Evolutionary conservation across 2,797 vertebrate genomes (phyloP).

Genomic region (Acanthurus leucopareius): DNA sequence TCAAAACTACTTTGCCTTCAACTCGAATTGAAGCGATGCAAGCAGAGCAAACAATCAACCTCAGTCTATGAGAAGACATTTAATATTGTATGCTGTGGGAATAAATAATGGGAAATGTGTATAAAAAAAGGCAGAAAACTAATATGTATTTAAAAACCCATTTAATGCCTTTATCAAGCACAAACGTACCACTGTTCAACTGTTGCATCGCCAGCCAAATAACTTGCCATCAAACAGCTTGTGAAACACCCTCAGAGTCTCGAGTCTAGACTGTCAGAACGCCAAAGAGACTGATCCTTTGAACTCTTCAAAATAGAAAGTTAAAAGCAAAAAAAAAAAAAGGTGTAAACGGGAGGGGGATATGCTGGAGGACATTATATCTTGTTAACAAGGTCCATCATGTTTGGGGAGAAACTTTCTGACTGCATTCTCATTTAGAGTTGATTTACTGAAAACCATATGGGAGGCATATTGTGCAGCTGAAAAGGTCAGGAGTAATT

Average conservation of each 20-base stretch:
- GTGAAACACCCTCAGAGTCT: slow-evolving; percentile 49
- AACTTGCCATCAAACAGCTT: slow-evolving; percentile 50
- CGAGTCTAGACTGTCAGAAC: slow-evolving; percentile 27
- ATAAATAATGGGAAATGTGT: not conserved
- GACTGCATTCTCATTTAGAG: slow-evolving; percentile 52
- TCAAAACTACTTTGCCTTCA: slow-evolving; percentile 42
- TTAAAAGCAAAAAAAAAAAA: slow-evolving; percentile 48
- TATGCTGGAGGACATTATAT: slow-evolving; percentile 14
- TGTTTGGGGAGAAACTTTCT: slow-evolving; percentile 56
- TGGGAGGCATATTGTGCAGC: slow-evolving; percentile 55
- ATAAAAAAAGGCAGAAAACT: not conserved
- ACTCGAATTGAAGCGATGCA: slow-evolving; percentile 38
- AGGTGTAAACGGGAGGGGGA: slow-evolving; percentile 34
- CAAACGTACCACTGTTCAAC: slow-evolving; percentile 17
- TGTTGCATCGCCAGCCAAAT: slow-evolving; percentile 23
- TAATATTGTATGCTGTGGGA: not conserved
- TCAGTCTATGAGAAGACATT: not conserved
- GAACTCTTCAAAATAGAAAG: slow-evolving; percentile 57
- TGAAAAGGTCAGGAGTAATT: slow-evolving; percentile 72
- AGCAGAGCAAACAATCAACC: slow-evolving; percentile 30
- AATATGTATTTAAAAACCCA: not conserved
- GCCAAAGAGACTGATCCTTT: slow-evolving; percentile 44
- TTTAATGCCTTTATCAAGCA: slow-evolving; percentile 21
- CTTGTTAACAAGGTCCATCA: slow-evolving; percentile 64
- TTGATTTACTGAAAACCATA: slow-evolving; percentile 62